phyloP scores from a whole-genome alignment of 2,888 invertebrate genomes.

The Thera obeliscata region DNA sequence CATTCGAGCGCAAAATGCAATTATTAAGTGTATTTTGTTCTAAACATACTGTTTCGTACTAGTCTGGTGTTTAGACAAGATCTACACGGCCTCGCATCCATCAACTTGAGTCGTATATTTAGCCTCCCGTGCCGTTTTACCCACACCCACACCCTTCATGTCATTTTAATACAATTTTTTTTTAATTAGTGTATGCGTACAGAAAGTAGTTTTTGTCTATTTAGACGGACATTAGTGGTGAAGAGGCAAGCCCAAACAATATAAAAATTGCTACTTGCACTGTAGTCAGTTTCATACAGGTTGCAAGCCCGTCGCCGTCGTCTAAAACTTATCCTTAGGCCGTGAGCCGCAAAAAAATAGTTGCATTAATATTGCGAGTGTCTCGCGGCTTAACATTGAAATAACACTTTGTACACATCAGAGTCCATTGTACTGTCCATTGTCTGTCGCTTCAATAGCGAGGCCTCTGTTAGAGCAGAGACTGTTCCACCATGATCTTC shows the following conservation, averaged over 20 bases:
- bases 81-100: too few relatives aligned
- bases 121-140: too few relatives aligned
- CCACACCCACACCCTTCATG: too few relatives aligned
- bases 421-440: slow-evolving; percentile 29
- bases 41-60: too few relatives aligned
- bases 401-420: slow-evolving; percentile 28
- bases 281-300: background rate
- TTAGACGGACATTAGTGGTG: background rate
- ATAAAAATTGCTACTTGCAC: background rate
- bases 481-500: slow-evolving; percentile 98
- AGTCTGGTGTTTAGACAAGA: too few relatives aligned
- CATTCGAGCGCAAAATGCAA: background rate
- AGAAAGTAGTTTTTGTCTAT: too few relatives aligned
- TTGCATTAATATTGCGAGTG: background rate
- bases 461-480: slow-evolving; percentile 89
- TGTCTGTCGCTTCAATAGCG: slow-evolving; percentile 44
- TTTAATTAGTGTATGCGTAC: too few relatives aligned
- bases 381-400: slow-evolving; percentile 5
- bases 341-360: too few relatives aligned
- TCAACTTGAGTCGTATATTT: too few relatives aligned
- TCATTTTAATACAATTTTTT: too few relatives aligned
- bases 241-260: background rate
- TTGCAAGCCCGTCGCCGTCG: background rate
- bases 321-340: too few relatives aligned
- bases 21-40: too few relatives aligned